Conservation (phyloP, 92 coral and sea anemone species). For the Epizoanthus illoricatus region DNA sequence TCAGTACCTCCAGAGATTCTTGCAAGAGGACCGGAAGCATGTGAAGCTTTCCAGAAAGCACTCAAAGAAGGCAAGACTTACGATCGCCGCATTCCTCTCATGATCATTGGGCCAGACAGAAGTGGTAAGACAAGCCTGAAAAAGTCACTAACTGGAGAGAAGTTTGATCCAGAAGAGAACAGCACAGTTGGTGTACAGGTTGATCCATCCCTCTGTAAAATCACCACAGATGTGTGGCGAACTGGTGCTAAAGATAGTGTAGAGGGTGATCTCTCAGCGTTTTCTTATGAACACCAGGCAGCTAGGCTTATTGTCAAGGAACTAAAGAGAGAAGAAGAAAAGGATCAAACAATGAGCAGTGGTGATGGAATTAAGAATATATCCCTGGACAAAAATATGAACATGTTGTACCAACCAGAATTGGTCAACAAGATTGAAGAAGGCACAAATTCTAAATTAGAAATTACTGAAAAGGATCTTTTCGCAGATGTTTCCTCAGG, state of each 20-base stretch:
- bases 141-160: constrained; percentile 47
- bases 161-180: constrained; percentile 13
- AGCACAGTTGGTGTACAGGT: constrained; percentile 15
- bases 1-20: constrained; percentile 68
- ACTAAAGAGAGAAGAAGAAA: neutral
- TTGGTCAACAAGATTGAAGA: too few species aligned
- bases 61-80: constrained; percentile 49
- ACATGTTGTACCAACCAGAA: too few species aligned
- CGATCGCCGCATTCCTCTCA: constrained; percentile 50
- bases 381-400: too few species aligned
- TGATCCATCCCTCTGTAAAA: constrained; percentile 14
- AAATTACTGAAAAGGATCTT: too few species aligned
- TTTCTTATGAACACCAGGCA: constrained; percentile 14
- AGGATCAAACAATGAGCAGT: too few species aligned
- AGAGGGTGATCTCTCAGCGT: neutral
- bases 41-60: constrained; percentile 45
- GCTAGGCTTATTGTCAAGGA: constrained; percentile 4
- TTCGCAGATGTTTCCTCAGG: too few species aligned
- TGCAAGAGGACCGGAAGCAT: constrained; percentile 60
- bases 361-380: too few species aligned
- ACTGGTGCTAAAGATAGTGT: neutral
- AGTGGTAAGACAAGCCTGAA: constrained; percentile 69
- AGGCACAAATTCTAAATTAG: too few species aligned
- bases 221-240: constrained; percentile 14
- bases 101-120: constrained; percentile 65